These are phyloP conservation scores for Rotaria socialis DNA, from an alignment of 2,888 invertebrate genomes.

Conservation along the genomic window DNA sequence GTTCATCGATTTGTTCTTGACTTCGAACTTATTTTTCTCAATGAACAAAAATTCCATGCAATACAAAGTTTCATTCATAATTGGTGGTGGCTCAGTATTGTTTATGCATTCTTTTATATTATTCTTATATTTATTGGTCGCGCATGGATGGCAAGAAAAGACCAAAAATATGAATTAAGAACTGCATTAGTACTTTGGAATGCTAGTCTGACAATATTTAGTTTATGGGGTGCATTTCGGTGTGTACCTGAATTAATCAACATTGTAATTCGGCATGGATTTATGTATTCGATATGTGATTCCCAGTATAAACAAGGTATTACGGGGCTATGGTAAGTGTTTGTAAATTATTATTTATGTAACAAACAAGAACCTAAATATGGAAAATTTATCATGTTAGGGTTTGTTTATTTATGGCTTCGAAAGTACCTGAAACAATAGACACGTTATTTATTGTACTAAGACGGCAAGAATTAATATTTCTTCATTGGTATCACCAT, in stretches of 20 bases:
- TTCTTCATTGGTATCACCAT: constrained; percentile 94
- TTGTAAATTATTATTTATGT: not conserved
- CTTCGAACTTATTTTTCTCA: not conserved
- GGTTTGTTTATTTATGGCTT: constrained; percentile 34
- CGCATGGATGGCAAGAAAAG: constrained; percentile 42
- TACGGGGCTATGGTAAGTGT: constrained; percentile 52
- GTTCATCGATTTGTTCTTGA: not conserved
- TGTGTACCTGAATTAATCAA: constrained; percentile 45
- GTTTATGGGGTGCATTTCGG: constrained; percentile 46
- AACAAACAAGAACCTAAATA: not conserved
- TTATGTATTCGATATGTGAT: constrained; percentile 48
- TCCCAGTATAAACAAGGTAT: constrained; percentile 48
- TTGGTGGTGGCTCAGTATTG: constrained; percentile 41
- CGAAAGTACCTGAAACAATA: constrained; percentile 59
- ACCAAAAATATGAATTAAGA: constrained; percentile 41
- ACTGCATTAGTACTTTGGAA: constrained; percentile 46
- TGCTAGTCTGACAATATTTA: constrained; percentile 45
- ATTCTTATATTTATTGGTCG: constrained; percentile 35
- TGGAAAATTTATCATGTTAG: not conserved
- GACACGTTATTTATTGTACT: constrained; percentile 84
- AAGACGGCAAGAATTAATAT: constrained; percentile 84
- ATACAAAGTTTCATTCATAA: not conserved
- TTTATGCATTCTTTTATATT: constrained; percentile 32
- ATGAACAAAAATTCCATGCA: not conserved
- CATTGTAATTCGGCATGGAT: constrained; percentile 41